phyloP scores from a whole-genome alignment of 2,888 invertebrate genomes.

The Drosophila nigritarsus region DNA sequence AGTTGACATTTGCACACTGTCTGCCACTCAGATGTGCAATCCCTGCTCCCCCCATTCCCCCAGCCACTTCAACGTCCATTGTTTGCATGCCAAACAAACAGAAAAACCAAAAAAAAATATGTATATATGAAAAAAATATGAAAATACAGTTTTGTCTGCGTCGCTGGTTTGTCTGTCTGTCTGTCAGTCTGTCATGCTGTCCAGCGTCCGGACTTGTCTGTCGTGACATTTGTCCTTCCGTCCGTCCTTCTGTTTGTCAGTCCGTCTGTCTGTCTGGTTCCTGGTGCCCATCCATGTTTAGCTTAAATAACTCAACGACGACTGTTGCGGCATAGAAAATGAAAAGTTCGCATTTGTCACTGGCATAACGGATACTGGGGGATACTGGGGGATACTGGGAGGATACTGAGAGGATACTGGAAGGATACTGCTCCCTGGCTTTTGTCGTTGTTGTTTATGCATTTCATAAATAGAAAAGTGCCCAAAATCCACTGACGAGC shows the following conservation, averaged over 20 bases:
- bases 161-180: slow-evolving; percentile 37
- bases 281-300: slow-evolving; percentile 61
- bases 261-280: slow-evolving; percentile 19
- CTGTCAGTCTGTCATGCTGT: slow-evolving; percentile 28
- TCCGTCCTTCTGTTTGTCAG: slow-evolving; percentile 13
- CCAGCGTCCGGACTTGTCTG: slow-evolving; percentile 58
- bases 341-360: slow-evolving; percentile 65
- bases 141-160: slow-evolving; percentile 53
- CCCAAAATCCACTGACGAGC: slow-evolving; percentile 60
- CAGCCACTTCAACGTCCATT: slow-evolving; percentile 28
- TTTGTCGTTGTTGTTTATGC: slow-evolving; percentile 63
- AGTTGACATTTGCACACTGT: slow-evolving; percentile 81
- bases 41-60: slow-evolving; percentile 14
- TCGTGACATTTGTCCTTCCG: slow-evolving; percentile 59
- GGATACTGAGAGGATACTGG: slow-evolving; percentile 2
- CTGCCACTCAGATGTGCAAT: slow-evolving; percentile 74
- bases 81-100: slow-evolving; percentile 48
- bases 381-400: not conserved
- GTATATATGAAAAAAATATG: slow-evolving; percentile 1
- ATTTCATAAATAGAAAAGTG: slow-evolving; percentile 71
- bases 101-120: slow-evolving; percentile 7
- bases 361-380: slow-evolving; percentile 46
- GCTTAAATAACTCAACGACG: slow-evolving; percentile 66
- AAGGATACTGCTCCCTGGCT: slow-evolving; percentile 16
- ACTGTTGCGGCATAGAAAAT: slow-evolving; percentile 59